A percentile compares a stretch with the other conserved stretches of the same genome.
These are phyloP conservation scores for Tetragonula carbonaria DNA, from an alignment of 2,888 invertebrate genomes.

Conservation along the genomic window DNA sequence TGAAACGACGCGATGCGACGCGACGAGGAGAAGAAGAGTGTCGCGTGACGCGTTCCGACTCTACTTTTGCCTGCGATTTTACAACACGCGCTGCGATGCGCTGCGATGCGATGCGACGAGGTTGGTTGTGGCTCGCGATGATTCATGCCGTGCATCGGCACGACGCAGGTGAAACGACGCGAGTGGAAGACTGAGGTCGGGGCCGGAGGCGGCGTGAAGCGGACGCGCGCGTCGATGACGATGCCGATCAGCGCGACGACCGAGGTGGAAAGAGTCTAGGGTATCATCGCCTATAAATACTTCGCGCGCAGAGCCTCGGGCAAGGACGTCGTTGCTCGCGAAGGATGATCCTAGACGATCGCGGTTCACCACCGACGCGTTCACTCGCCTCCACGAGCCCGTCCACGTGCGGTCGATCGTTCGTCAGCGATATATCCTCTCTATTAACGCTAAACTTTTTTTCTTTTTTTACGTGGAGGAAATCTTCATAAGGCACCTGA, in stretches of 20 bases:
- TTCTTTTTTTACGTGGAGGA: too few relatives aligned
- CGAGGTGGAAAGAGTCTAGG: slow-evolving; percentile 71
- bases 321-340: slow-evolving; percentile 78
- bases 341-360: slow-evolving; percentile 67
- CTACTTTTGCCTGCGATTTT: too few relatives aligned
- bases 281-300: slow-evolving; percentile 84
- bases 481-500: too few relatives aligned
- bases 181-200: slow-evolving; percentile 14
- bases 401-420: too few relatives aligned
- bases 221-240: slow-evolving; percentile 48
- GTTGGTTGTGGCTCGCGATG: neutral
- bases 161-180: slow-evolving; percentile 27
- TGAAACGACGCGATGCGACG: neutral
- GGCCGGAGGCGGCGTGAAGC: neutral
- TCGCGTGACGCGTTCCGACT: slow-evolving; percentile 57
- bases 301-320: slow-evolving; percentile 76
- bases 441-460: too few relatives aligned
- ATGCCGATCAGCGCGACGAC: slow-evolving; percentile 53
- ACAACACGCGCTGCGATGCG: too few relatives aligned
- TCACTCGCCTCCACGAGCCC: slow-evolving; percentile 38
- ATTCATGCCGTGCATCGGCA: neutral
- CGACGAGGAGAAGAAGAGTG: slow-evolving; percentile 3
- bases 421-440: too few relatives aligned
- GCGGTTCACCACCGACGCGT: slow-evolving; percentile 52
- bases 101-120: neutral